Percentiles rank a stretch among this genome's conserved stretches.
phyloP scores from a whole-genome alignment of 1,140 invertebrate species.

The Bombus cullumanus region DNA sequence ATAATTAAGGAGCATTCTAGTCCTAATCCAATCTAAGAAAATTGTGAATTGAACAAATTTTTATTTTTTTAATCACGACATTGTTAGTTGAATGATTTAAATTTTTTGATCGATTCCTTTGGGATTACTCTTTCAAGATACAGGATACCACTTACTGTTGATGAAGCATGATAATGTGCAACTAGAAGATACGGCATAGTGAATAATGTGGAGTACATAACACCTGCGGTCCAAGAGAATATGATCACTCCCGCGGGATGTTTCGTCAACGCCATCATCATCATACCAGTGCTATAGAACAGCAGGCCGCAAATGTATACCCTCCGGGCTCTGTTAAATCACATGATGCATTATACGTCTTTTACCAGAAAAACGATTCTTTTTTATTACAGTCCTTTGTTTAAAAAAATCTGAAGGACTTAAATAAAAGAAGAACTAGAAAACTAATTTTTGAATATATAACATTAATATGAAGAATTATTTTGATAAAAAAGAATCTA shows the following conservation, averaged over 20 bases:
- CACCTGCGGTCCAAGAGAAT: conserved; percentile 95
- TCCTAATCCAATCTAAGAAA: too few relatives aligned
- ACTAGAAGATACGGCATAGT: conserved; percentile 98
- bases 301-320: conserved; percentile 96
- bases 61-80: too few relatives aligned
- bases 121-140: neutral
- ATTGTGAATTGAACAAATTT: neutral
- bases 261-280: conserved; percentile 91
- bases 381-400: neutral
- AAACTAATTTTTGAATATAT: too few relatives aligned
- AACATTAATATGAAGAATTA: too few relatives aligned
- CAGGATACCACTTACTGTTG: conserved; percentile 86
- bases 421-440: too few relatives aligned
- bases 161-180: conserved; percentile 95
- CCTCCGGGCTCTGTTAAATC: conserved; percentile 88
- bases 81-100: too few relatives aligned
- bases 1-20: neutral
- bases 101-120: neutral
- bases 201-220: conserved; percentile 98
- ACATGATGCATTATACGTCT: neutral
- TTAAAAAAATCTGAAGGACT: neutral
- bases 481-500: neutral
- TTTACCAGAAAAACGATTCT: neutral
- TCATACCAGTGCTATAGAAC: conserved; percentile 94
- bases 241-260: conserved; percentile 92